Evolutionary conservation across 2,888 invertebrate genomes (phyloP).

Genomic region (Papilio protenor): DNA sequence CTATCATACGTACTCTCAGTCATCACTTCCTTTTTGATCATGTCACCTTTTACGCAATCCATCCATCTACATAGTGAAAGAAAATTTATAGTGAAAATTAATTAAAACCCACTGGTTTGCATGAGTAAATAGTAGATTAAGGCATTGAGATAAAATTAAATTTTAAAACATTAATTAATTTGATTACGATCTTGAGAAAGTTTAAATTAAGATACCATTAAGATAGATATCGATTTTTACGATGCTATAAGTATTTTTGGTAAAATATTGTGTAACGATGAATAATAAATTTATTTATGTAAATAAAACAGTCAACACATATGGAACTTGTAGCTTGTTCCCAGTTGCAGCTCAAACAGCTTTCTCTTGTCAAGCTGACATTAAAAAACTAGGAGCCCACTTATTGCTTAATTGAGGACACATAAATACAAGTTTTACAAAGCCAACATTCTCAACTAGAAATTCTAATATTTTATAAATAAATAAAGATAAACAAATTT

Average conservation of each 20-base stretch:
- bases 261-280: background rate
- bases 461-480: background rate
- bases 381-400: conserved; percentile 36
- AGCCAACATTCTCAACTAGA: conserved; percentile 10
- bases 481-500: background rate
- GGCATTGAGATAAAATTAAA: too few relatives aligned
- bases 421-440: conserved; percentile 26
- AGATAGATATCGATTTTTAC: background rate
- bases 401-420: conserved; percentile 28
- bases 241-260: background rate
- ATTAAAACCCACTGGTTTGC: too few relatives aligned
- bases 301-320: background rate
- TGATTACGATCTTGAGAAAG: background rate
- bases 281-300: conserved; percentile 6
- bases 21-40: too few relatives aligned
- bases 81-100: too few relatives aligned
- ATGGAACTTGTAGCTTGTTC: background rate
- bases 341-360: conserved; percentile 21
- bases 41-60: too few relatives aligned
- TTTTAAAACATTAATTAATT: too few relatives aligned
- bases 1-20: too few relatives aligned
- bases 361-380: conserved; percentile 41
- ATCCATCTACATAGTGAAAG: too few relatives aligned
- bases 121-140: too few relatives aligned
- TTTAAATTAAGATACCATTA: background rate